A percentile compares a stretch with the other conserved stretches of the same genome.
These are phyloP conservation scores for Noctua janthina DNA, from an alignment of 2,888 invertebrate species.

Conservation along the genomic window DNA sequence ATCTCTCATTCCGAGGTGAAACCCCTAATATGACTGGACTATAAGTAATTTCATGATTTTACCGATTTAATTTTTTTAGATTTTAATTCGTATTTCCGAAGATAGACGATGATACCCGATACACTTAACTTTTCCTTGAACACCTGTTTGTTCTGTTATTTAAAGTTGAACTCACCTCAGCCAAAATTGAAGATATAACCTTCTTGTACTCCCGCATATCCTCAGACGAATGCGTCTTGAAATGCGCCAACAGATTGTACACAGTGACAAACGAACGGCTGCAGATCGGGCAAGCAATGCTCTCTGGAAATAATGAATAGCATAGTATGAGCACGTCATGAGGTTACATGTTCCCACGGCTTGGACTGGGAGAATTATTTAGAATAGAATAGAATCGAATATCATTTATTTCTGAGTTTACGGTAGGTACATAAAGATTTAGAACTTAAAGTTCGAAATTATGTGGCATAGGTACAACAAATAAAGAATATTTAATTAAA, in stretches of 20 bases:
- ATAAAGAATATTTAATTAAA: too few species aligned
- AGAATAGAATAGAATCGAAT: neutral
- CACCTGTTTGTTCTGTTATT: neutral
- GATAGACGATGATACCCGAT: neutral
- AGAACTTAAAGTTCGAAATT: too few species aligned
- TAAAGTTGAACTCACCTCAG: slow-evolving; percentile 70
- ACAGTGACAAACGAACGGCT: slow-evolving; percentile 75
- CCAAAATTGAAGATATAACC: slow-evolving; percentile 72
- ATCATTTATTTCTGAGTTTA: too few species aligned
- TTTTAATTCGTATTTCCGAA: neutral
- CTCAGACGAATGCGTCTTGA: slow-evolving; percentile 73
- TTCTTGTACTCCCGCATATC: slow-evolving; percentile 71
- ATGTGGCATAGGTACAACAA: too few species aligned
- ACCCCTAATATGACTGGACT: too few species aligned
- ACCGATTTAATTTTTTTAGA: too few species aligned
- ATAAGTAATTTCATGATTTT: too few species aligned
- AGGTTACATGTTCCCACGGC: neutral
- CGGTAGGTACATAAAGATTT: too few species aligned
- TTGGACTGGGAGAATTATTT: neutral
- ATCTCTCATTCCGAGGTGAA: too few species aligned
- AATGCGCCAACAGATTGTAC: slow-evolving; percentile 81
- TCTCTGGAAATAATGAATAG: slow-evolving; percentile 65
- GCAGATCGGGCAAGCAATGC: slow-evolving; percentile 79
- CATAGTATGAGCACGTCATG: neutral
- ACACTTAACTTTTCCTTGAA: neutral